These are phyloP conservation scores for Grammomys dolichurus DNA, from an alignment of 2,113 vertebrate genomes.

Conservation along the genomic window DNA sequence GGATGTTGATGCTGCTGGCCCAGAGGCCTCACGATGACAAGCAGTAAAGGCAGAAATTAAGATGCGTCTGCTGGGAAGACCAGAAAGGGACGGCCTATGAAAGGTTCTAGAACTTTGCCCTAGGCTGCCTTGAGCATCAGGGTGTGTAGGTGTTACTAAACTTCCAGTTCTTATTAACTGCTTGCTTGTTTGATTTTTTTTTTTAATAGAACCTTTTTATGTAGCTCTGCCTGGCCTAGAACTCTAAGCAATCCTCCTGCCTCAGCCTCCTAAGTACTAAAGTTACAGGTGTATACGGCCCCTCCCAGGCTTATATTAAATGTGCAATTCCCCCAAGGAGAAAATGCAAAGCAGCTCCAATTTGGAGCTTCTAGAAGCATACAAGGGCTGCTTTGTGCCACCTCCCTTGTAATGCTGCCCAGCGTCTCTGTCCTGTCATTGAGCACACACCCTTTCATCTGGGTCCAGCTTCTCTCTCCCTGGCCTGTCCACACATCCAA, in stretches of 20 bases:
- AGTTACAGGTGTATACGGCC: background rate
- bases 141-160: background rate
- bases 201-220: background rate
- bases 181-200: background rate
- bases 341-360: slow-evolving; percentile 23
- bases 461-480: background rate
- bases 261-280: background rate
- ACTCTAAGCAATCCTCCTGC: background rate
- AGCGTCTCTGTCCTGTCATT: background rate
- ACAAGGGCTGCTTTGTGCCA: slow-evolving; percentile 5
- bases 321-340: background rate
- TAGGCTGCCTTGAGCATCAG: background rate
- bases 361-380: background rate
- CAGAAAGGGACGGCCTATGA: background rate
- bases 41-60: background rate
- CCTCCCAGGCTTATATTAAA: background rate
- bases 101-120: background rate
- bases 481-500: background rate
- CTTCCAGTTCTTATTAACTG: background rate
- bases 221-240: background rate
- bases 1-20: background rate
- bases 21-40: background rate
- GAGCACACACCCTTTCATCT: slow-evolving; percentile 61
- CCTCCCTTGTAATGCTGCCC: slow-evolving; percentile 41
- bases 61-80: background rate